Evolutionary conservation across 2,113 vertebrate genomes (phyloP).

Genomic region (Hyla sarda): DNA sequence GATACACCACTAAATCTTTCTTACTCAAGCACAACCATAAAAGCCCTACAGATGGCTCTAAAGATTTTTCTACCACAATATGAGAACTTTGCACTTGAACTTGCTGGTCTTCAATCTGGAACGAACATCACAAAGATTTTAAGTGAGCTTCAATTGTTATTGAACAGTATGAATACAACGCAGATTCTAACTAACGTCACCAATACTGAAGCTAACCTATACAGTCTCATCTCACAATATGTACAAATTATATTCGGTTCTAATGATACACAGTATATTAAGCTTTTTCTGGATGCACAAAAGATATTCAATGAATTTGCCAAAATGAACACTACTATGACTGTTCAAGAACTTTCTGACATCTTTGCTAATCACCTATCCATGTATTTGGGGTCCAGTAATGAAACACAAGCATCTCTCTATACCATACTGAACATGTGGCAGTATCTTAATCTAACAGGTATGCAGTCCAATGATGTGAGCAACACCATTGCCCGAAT

Average conservation of each 20-base stretch:
- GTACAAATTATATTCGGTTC: not conserved
- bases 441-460: constrained; percentile 21
- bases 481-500: not conserved
- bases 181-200: not conserved
- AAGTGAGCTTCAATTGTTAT: not conserved
- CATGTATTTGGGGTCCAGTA: not conserved
- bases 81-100: not conserved
- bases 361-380: constrained; percentile 36
- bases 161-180: not conserved
- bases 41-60: not conserved
- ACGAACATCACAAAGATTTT: not conserved
- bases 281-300: constrained; percentile 12
- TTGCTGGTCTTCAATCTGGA: not conserved
- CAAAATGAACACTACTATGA: constrained; percentile 12
- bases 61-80: constrained; percentile 12
- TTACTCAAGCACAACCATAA: not conserved
- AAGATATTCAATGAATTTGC: constrained; percentile 9
- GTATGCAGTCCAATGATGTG: not conserved
- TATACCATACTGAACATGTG: constrained; percentile 22
- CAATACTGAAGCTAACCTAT: not conserved
- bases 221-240: constrained; percentile 12
- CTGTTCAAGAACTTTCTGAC: constrained; percentile 35
- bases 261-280: not conserved
- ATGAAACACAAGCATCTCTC: constrained; percentile 11
- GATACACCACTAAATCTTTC: not conserved